These are phyloP conservation scores for Ambastaia sidthimunki DNA, from an alignment of 2,797 vertebrate species.

Conservation along the genomic window DNA sequence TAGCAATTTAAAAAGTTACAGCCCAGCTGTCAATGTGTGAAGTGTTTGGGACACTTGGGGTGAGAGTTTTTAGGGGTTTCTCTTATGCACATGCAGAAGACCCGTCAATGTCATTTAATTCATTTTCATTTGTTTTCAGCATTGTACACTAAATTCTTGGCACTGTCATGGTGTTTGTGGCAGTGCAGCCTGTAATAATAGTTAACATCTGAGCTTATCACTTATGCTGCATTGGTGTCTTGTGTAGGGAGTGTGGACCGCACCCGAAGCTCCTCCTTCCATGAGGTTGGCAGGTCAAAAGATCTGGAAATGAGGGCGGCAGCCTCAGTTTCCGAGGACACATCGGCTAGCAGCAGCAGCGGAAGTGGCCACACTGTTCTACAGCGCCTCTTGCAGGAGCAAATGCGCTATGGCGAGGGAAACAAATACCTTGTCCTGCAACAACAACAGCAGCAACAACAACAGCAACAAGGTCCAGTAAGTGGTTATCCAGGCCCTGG, in stretches of 20 bases:
- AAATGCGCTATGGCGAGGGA: slow-evolving; percentile 92
- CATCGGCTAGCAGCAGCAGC: slow-evolving; percentile 75
- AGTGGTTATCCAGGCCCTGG: slow-evolving; percentile 75
- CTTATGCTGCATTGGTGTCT: slow-evolving; percentile 22
- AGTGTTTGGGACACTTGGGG: slow-evolving; percentile 48
- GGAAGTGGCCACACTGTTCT: slow-evolving; percentile 86
- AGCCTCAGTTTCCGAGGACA: slow-evolving; percentile 81
- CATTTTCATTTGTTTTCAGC: slow-evolving; percentile 33
- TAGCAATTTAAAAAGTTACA: slow-evolving; percentile 11
- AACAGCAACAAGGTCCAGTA: slow-evolving; percentile 60
- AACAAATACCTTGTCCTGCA: slow-evolving; percentile 90
- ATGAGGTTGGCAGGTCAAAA: slow-evolving; percentile 72
- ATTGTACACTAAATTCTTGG: slow-evolving; percentile 31
- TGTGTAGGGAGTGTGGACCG: slow-evolving; percentile 72
- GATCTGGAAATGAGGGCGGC: slow-evolving; percentile 93
- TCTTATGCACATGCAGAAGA: slow-evolving; percentile 45
- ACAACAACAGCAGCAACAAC: slow-evolving; percentile 75
- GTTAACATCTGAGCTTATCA: neutral
- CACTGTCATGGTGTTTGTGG: neutral
- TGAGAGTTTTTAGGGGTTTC: slow-evolving; percentile 21
- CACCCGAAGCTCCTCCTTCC: slow-evolving; percentile 77
- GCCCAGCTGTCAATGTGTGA: slow-evolving; percentile 55
- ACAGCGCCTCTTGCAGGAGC: slow-evolving; percentile 97
- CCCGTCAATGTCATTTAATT: slow-evolving; percentile 27
- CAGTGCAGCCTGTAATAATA: slow-evolving; percentile 16